Evolutionary conservation across 2,888 invertebrate genomes (phyloP), one percentile per base, ranked within the genome.

Genomic region (Polymixis lichenea): DNA sequence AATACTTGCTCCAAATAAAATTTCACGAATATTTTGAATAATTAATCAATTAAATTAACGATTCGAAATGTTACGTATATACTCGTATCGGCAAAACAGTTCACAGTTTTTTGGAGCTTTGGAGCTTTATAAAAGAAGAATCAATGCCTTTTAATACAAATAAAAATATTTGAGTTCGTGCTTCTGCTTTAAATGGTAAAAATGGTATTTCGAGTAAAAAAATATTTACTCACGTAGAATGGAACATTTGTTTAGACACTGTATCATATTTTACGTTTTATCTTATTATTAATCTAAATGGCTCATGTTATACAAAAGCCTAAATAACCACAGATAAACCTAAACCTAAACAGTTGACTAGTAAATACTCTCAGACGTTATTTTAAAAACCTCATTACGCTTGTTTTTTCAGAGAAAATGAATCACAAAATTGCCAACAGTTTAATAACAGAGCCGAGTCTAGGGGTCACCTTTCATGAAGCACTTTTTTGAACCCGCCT

Each of bases 401-500:
- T 64, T 78, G 60, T 66, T 84, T 78, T 84, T 73, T 55, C 22
- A 55, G 32, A 72, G 62, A 81, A 84, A 84, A 84, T 75, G 66
- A 74, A 81, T 84, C 72, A 73, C 75, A 49, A 79, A 85, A 85
- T 79, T 85, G 76, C 72, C 58, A 72, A 65, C 74, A 71, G 70
- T 79, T 85, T 84, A 84, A 75, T 82, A 77, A 82, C 61, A 82
- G 66, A 82, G 74, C 32, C 56, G 43, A 46, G 74, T 69, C 62
- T 72, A 72, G 74, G 65, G 85, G 83, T 85, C 83, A 84, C 74
- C 72, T 82, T 77, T 71, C 79, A 69, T 69, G 15, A 72, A 65
- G 69, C 19, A 73, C 56, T 73, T 74, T 84, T 83, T 74, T 66
- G 64, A 76, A 74, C 72, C 76, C 67, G 61, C 65, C 53, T 43